Evolutionary conservation across 1,140 invertebrate species (phyloP), one percentile per base, ranked within the genome.

Genomic region (Araneus ventricosus): DNA sequence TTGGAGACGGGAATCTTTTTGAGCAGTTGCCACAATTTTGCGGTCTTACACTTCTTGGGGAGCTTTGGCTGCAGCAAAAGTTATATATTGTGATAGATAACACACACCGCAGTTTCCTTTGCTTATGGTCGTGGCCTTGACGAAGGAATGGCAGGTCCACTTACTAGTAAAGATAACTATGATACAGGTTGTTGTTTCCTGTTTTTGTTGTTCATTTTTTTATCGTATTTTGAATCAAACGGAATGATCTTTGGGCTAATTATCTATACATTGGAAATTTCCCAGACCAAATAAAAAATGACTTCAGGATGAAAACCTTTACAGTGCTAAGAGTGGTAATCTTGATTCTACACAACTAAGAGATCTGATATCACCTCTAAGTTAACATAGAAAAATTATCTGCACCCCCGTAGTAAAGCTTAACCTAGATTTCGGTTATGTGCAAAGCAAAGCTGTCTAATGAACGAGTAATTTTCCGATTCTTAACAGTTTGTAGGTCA

Each of bases 231-330:
- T 27, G 84, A 61, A 86, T 88, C 86, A 37, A 45, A 80, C 37
- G 27, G 41, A 90, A 57, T 90, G 57, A 79, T 90, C 63, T 80
- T 59, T 80, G 4, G 39, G 45, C 41, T 90, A 90, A 90, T 90
- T 90, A 80, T 90, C 67, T 24, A 90, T 80, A 88, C 57, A 41
- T 63, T 88, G 27, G 24, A 88, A 70, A 75, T 70, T 88, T 88
- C 87, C 87, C 87, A 70, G 27, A 59, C 27, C 57, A 52, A 87
- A 87, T 30, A 87, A 84, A 87, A 87, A 87, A 87, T 87, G 57
- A 87, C 85, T 34, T 61, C 30, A 63, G 7, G 39, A 82, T 82
- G 80, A 82, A 82, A 84, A 27, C 24, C 24, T 27, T 57, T 84
- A 0, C 27, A 24, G 37, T 34, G 30, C 22, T 37, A 75, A 57